phyloP scores from a whole-genome alignment of 2,888 invertebrate genomes.

The Andrena haemorrhoa region DNA sequence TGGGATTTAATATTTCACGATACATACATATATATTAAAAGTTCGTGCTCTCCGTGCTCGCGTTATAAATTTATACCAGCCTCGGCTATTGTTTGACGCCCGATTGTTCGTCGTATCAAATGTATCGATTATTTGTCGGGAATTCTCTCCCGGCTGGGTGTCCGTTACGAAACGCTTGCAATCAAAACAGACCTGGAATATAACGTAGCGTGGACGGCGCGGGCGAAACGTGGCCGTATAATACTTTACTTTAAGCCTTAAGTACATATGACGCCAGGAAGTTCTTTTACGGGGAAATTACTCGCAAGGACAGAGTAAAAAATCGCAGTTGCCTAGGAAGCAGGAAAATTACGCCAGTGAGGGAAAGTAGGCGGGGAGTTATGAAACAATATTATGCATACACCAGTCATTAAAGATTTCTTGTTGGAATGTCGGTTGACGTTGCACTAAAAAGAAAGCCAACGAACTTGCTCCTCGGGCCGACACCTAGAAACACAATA shows the following conservation, averaged over 20 bases:
- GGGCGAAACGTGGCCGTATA: too few relatives aligned
- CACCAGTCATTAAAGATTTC: too few relatives aligned
- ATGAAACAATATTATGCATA: too few relatives aligned
- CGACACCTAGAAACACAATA: slow-evolving; percentile 18
- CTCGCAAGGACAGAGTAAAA: neutral
- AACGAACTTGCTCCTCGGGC: neutral
- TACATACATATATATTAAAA: slow-evolving; percentile 34
- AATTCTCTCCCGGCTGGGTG: neutral
- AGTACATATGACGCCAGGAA: too few relatives aligned
- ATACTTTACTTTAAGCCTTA: too few relatives aligned
- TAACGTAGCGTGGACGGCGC: too few relatives aligned
- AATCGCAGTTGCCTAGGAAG: too few relatives aligned
- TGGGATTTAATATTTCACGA: slow-evolving; percentile 30
- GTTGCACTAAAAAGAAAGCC: neutral
- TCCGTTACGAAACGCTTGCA: neutral
- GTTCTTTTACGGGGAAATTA: neutral
- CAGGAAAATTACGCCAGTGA: too few relatives aligned
- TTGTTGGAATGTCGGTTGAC: too few relatives aligned
- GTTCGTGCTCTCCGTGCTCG: neutral
- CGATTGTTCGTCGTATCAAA: slow-evolving; percentile 18
- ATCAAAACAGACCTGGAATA: too few relatives aligned
- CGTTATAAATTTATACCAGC: slow-evolving; percentile 20
- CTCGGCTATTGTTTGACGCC: slow-evolving; percentile 23
- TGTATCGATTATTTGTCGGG: slow-evolving; percentile 35
- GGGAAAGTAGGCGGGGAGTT: too few relatives aligned